Evolutionary conservation across 64 coral and sea anemone genomes (phyloP).

Genomic region (Platygyra sinensis): DNA sequence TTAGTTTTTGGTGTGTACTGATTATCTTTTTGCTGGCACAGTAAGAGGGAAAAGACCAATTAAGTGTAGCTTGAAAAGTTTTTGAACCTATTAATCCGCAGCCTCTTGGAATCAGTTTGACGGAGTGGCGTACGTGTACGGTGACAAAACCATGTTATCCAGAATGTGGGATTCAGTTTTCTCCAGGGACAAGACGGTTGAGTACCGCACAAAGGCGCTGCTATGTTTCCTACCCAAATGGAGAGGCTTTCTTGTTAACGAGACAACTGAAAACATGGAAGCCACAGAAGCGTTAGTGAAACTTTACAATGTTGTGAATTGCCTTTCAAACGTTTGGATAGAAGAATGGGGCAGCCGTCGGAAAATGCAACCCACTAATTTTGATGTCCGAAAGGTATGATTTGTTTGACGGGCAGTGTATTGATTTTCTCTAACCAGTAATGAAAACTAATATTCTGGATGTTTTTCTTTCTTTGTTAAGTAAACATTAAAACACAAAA

Average conservation of each 20-base stretch:
- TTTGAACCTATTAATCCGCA: neutral
- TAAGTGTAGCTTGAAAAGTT: neutral
- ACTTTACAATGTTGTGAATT: neutral
- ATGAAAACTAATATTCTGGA: too few relatives aligned
- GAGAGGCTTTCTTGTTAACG: slow-evolving; percentile 44
- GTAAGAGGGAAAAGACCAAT: too few relatives aligned
- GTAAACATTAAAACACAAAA: too few relatives aligned
- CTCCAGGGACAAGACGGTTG: neutral
- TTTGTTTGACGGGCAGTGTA: too few relatives aligned
- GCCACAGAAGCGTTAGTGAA: slow-evolving; percentile 21
- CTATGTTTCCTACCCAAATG: slow-evolving; percentile 46
- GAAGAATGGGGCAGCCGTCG: neutral
- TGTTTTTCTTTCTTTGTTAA: too few relatives aligned
- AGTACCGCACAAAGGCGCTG: slow-evolving; percentile 19
- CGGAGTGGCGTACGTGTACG: slow-evolving; percentile 38
- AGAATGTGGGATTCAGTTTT: neutral
- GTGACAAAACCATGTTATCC: neutral
- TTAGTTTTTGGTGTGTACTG: too few relatives aligned
- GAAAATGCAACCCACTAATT: neutral
- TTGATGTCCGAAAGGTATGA: neutral
- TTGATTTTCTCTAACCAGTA: too few relatives aligned
- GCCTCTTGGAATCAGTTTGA: slow-evolving; percentile 56
- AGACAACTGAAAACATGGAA: neutral
- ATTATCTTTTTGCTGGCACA: too few relatives aligned
- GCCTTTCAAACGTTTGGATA: slow-evolving; percentile 16